phyloP scores from a whole-genome alignment of 2,797 vertebrate species.

The Betta splendens region DNA sequence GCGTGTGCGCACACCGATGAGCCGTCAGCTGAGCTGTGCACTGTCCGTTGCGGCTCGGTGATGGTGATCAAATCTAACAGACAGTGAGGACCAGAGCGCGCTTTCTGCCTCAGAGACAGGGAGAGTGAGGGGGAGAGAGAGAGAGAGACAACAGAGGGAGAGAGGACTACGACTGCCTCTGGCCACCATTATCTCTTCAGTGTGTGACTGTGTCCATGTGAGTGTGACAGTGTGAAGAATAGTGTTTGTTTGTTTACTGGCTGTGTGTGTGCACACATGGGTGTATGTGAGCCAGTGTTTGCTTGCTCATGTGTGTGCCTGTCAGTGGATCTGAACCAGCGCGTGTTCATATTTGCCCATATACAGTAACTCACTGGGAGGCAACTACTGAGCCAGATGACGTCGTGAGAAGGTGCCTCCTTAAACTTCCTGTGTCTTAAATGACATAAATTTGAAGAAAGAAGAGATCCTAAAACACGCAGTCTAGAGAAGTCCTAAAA shows the following conservation, averaged over 20 bases:
- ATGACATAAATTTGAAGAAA: background rate
- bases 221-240: constrained; percentile 77
- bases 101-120: constrained; percentile 69
- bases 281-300: constrained; percentile 24
- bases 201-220: constrained; percentile 75
- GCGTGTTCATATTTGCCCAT: constrained; percentile 67
- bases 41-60: constrained; percentile 75
- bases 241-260: constrained; percentile 71
- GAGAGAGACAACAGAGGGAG: constrained; percentile 25
- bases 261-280: constrained; percentile 42
- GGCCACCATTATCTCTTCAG: constrained; percentile 80
- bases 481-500: no score
- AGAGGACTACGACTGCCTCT: constrained; percentile 69
- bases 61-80: constrained; percentile 81
- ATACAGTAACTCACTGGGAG: constrained; percentile 67
- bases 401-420: constrained; percentile 45
- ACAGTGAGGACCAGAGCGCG: constrained; percentile 70
- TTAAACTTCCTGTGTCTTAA: constrained; percentile 30
- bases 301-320: constrained; percentile 57
- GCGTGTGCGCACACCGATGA: constrained; percentile 52
- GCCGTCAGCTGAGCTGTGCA: constrained; percentile 66
- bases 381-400: constrained; percentile 70
- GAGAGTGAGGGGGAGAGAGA: constrained; percentile 22
- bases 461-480: constrained; percentile 14
- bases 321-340: constrained; percentile 56